Evolutionary conservation across 1,140 invertebrate species (phyloP), one percentile per base, ranked within the genome.

Genomic region (Anoplolepis gracilipes): DNA sequence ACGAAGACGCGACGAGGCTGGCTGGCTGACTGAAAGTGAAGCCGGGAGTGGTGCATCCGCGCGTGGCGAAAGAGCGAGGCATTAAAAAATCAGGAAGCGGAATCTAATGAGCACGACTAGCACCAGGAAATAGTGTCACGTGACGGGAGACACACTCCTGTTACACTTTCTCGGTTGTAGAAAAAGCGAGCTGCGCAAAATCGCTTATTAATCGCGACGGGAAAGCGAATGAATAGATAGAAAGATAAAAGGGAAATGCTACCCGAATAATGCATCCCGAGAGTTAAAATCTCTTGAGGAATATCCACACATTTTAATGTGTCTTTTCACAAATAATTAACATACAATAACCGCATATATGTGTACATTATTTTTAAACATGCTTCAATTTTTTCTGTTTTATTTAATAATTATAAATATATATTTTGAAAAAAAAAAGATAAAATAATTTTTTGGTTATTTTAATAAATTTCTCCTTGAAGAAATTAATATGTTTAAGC

Each of bases 61-160:
- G 87, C 87, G 87, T 88, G 69, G 87, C 85, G 77, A 61, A 89
- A 85, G 84, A 89, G 85, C 33, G 67, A 39, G 87, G 67, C 61
- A 89, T 85, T 89, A 75, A 84, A 89, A 89, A 84, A 89, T 86
- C 84, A 89, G 88, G 87, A 84, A 89, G 85, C 85, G 87, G 73
- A 87, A 73, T 84, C 86, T 89, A 89, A 89, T 75, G 87, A 89
- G 87, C n/a, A n/a, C 85, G 87, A 61, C 87, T 78, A 62, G 77
- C 88, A 73, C 72, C 73, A 70, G 82, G 84, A 89, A 89, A 86
- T 88, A 86, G 86, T 89, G 85, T 82, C 78, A 62, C 78, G 88
- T 73, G 70, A 46, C 77, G 77, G 69, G 82, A 79, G 70, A 79
- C 62, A 69, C 62, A 69, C 33, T 73, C 36, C 19, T 61, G 72